A percentile compares a stretch with the other conserved stretches of the same genome.
These are phyloP conservation scores for Andrena fulva DNA, from an alignment of 2,888 invertebrate genomes.

Conservation along the genomic window DNA sequence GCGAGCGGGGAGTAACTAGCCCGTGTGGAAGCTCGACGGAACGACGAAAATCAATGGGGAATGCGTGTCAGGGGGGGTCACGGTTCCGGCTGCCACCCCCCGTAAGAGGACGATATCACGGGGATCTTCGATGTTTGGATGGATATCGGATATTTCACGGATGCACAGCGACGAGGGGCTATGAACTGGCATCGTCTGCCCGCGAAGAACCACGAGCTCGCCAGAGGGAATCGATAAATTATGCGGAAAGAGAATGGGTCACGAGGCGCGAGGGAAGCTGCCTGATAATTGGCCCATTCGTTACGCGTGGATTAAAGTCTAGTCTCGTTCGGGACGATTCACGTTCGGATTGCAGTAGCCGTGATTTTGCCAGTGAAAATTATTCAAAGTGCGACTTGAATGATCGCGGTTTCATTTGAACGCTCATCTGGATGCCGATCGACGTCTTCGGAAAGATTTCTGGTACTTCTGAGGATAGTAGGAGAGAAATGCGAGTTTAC, in stretches of 20 bases:
- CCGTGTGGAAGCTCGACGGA: conserved; percentile 8
- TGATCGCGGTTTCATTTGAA: background rate
- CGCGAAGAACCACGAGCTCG: conserved; percentile 15
- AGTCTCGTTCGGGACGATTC: conserved; percentile 16
- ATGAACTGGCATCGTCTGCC: conserved; percentile 1
- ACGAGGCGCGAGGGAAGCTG: conserved; percentile 37
- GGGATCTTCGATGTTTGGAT: conserved; percentile 26
- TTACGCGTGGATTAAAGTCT: conserved; percentile 49
- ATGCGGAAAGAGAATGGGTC: conserved; percentile 49
- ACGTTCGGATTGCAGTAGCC: conserved; percentile 1
- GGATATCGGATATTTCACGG: conserved; percentile 51
- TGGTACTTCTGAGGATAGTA: too few species aligned
- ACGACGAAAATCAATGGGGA: conserved; percentile 55
- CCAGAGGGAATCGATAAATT: conserved; percentile 41
- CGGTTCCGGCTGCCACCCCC: conserved; percentile 10
- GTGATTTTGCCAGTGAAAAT: conserved; percentile 8
- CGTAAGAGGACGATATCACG: conserved; percentile 23
- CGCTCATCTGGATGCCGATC: background rate
- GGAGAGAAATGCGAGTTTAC: too few species aligned
- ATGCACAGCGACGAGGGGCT: conserved; percentile 12
- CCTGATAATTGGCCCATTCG: conserved; percentile 50
- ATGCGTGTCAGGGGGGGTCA: conserved; percentile 49
- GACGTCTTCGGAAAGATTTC: background rate
- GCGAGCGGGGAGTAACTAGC: conserved; percentile 1
- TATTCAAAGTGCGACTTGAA: background rate